Evolutionary conservation across 2,888 invertebrate genomes (phyloP), one percentile per base, ranked within the genome.

Genomic region (Limnephilus auricula): DNA sequence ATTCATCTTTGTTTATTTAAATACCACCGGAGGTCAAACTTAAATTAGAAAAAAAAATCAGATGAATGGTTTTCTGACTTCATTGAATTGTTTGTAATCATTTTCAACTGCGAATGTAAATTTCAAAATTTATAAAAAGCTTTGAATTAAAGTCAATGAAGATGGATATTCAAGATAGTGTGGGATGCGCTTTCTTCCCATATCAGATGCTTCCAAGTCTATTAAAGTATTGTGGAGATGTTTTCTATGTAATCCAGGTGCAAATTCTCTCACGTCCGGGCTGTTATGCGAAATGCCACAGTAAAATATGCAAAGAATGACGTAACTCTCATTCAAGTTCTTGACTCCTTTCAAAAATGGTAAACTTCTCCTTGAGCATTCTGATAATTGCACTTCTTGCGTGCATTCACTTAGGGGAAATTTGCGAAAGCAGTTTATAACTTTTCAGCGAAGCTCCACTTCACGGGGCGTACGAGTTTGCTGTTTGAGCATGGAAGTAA

Each of bases 281-380:
- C 80, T 65, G 65, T 65, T 65, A 65, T 65, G 65, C 65, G 65
- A 65, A 65, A 65, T 65, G 25, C 25, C 25, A n/a, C 32, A 32
- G 3, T 31, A 80, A 32, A 80, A 37, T 40, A 40, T 45, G 85
- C 85, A 85, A 40, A 40, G 40, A 85, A 45, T 40, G 85, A 40
- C 40, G 85, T 83, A 83, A 83, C 31, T 83, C 32, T 25, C 32
- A 34, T 83, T 37, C 32, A 32, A 31, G 37, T n/a, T 40, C 45
- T 85, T 85, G 40, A 40, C 85, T 45, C 40, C 45, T 37, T 85
- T 85, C 85, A 85, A 85, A 85, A 85, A 85, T 85, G 85, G 12
- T 37, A 45, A 85, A 45, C 85, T 85, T 85, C 65, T 84, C 84
- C 85, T n/a, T 45, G 13, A 83, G 85, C 40, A 31, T 85, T 85